Conservation (phyloP, 2,797 vertebrate genomes). For the Carapus acus region DNA sequence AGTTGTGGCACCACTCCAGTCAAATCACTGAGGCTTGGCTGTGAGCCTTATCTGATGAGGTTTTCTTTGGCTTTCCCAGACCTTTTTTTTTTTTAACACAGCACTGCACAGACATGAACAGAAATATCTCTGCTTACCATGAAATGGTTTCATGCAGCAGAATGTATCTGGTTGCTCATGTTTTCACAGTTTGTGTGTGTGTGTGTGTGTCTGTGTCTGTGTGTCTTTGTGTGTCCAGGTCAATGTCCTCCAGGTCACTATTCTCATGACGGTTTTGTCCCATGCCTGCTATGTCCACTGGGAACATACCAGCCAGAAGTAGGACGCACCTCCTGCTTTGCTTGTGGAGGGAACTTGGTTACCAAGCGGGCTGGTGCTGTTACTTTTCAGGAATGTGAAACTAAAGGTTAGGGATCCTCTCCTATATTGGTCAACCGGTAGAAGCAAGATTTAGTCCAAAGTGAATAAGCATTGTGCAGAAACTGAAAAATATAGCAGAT, state of each 20-base stretch:
- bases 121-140: background rate
- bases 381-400: slow-evolving; percentile 92
- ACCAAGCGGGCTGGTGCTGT: slow-evolving; percentile 78
- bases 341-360: slow-evolving; percentile 82
- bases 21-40: slow-evolving; percentile 18
- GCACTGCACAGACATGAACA: background rate
- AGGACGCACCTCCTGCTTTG: slow-evolving; percentile 86
- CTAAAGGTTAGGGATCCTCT: slow-evolving; percentile 79
- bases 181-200: too few relatives aligned
- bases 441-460: too few relatives aligned
- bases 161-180: slow-evolving; percentile 1
- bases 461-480: too few relatives aligned
- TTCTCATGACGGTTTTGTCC: slow-evolving; percentile 86
- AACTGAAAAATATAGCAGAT: too few relatives aligned
- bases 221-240: slow-evolving; percentile 72
- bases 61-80: slow-evolving; percentile 2
- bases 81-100: background rate
- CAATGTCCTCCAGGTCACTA: slow-evolving; percentile 87
- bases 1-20: slow-evolving; percentile 36
- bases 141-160: background rate
- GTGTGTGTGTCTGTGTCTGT: too few relatives aligned
- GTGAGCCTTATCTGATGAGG: slow-evolving; percentile 12
- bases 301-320: slow-evolving; percentile 89
- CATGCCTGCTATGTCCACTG: slow-evolving; percentile 81
- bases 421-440: background rate